Base-by-base conservation (phyloP, 1,140 invertebrate genomes). In the Meloidogyne floridensis region DNA sequence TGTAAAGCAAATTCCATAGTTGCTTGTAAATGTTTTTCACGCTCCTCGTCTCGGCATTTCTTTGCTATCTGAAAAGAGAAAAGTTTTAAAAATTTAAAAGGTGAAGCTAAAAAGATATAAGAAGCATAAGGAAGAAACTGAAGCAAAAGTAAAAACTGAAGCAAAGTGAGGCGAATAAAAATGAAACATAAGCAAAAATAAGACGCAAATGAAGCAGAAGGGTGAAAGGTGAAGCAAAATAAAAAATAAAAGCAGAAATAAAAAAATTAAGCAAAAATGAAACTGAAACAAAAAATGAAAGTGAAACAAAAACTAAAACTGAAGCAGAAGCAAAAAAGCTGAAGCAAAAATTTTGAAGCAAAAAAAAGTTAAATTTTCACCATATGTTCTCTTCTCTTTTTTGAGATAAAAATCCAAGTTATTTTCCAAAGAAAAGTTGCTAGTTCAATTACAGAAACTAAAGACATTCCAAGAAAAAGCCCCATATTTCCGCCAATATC, bases 401-500 rank as follows among this genome's bases (percentile, higher is more conserved):
- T 87, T 10, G 86, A 87, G 20, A 89, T 76, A 74, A 85, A 84
- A 43, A 90, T 80, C 88, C 88, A 89, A 18, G 80, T 81, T 20
- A 90, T 83, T 81, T 89, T 89, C 13, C 76, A 81, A 3, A 89
- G 32, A 77, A 82, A 89, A 6, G 89, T 86, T 43, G 82, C 47
- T 3, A 90, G 15, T 82, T 89, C 88, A 5, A 84, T 79, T 6
- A 87, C 80, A 6, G 87, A 85, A 5, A 89, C 74, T 8, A 89
- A 51, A 77, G 82, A 84, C 88, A 90, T 90, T 53, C 88, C 88
- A 81, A 90, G 75, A 80, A 89, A 90, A 72, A 89, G 70, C 5
- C 88, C 88, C 88, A 89, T 90, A 69, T 90, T 89, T 5, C 88
- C 88, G n/a, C 88, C 88, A 59, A 89, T 89, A 75, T 88, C 84